These are phyloP conservation scores for Erebia palarica DNA, from an alignment of 2,888 invertebrate genomes.

Conservation along the genomic window DNA sequence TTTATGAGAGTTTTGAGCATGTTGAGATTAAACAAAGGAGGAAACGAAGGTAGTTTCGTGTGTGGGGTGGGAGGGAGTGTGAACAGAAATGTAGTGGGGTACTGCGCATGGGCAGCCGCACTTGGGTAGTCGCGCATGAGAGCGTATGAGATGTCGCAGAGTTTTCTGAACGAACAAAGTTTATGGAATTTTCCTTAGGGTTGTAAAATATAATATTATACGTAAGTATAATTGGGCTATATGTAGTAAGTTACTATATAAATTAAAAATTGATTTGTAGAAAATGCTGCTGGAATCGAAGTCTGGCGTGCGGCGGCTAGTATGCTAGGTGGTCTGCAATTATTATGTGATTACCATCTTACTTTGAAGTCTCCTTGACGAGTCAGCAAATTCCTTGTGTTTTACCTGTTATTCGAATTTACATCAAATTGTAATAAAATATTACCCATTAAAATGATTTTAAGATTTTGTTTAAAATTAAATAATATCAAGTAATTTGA, in stretches of 20 bases:
- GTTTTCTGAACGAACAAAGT: no score
- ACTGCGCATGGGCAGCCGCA: neutral
- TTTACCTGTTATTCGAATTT: neutral
- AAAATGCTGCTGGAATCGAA: constrained; percentile 21
- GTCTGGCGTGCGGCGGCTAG: constrained; percentile 18
- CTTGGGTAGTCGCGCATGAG: neutral
- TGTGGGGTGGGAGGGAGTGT: neutral
- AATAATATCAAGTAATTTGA: neutral
- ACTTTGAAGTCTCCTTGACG: neutral
- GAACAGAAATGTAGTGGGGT: neutral
- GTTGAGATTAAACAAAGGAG: no score
- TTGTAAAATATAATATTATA: no score
- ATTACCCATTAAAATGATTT: no score
- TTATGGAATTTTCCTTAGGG: no score
- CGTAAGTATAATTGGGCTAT: no score
- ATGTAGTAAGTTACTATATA: neutral
- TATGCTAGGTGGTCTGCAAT: constrained; percentile 26
- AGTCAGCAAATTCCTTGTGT: neutral
- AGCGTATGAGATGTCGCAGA: no score
- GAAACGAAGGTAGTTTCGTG: no score
- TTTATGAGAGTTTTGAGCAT: neutral
- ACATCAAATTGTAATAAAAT: neutral
- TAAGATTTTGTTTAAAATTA: no score
- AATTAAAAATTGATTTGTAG: constrained; percentile 15
- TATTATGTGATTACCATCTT: constrained; percentile 16